Evolutionary conservation across 2,797 vertebrate species (phyloP), one percentile per base, ranked within the genome.

Genomic region (Petrocephalus sullivani): DNA sequence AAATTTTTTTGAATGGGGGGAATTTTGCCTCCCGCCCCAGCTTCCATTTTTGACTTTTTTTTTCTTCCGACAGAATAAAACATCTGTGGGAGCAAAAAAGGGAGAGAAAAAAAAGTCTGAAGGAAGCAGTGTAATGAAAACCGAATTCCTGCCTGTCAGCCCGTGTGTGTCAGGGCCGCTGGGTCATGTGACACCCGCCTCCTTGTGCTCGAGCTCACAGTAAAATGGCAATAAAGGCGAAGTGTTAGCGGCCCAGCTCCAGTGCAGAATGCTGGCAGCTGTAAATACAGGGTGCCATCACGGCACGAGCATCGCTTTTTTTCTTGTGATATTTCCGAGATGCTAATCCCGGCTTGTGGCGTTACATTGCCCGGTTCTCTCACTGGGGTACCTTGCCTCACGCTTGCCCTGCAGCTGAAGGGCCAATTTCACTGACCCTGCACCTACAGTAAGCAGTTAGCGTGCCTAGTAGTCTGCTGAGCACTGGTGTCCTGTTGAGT

Each of bases 1-100:
- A 94, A 90, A 89, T 28, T 7, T 61, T 89, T 89, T 88, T 93
- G 90, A 93, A 92, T 71, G 90, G 92, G 90, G 78, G 83, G 88
- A 84, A 89, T 89, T 90, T 89, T 37, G 87, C 90, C 90, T 89
- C 87, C 51, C 61, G 37, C 87, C 54, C 4, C 0, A 46, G 87
- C 14, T 87, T 53, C 57, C 87, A 41, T 90, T 89, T 89, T 89
- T 85, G 61, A 64, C 46, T 75, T 71, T 71, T 71, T 75, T 78
- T 41, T 41, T 21, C 4, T 10, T 10, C n/a, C 12, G 8, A 19
- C 21, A 28, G 81, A 54, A 53, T 54, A 84, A 53, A 53, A 53
- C 51, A 84, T 84, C 51, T 84, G n/a, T 51, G 67, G 12, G 14
- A 75, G 33, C 0, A 14, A 19, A 41, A 75, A 16, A 3, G 23